Evolutionary conservation across 2,113 vertebrate species (phyloP), one percentile per base, ranked within the genome.

Genomic region (Emydura subglobosa): DNA sequence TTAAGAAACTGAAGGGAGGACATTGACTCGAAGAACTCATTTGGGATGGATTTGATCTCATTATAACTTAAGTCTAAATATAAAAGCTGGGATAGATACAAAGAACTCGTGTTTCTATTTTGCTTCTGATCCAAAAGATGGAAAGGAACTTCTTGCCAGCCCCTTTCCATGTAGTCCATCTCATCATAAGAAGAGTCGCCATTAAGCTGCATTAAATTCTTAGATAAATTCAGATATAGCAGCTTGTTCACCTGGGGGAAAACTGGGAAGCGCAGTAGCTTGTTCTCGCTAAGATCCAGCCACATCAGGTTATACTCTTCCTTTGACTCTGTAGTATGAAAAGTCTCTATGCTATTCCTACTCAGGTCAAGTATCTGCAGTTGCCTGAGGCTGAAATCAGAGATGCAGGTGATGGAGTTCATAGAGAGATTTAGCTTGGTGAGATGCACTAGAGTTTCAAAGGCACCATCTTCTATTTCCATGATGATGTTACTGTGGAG

Each of bases 401-500:
- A 98, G 96, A 99, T 99, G 97, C 99, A 99, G 7, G 98, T 98
- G 96, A 99, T 99, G 3, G 99, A 99, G 93, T 99, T 99, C 95
- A 98, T 98, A 90, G 99, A 99, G 89, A 99, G 98, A 55, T 99
- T 99, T 5, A 99, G 99, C 80, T 98, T 99, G 10, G 98, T 97
- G 86, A 99, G 98, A 83, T 83, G 92, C 42, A 82, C 49, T 59
- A 99, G 94, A 3, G 96, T 94, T 65, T 99, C 99, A 47, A 99
- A 99, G 34, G 99, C 98, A 1, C 99, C 99, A 5, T 99, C 99
- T 94, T 99, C 99, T 11, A 99, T 99, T 95, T 99, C 99, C 98
- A 99, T 96, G 79, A 99, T 99, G 93, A 99, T 98, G 2, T 99
- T 99, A 54, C 99, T 99, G 84, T 99, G 99, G 9, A 99, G 98